Conservation (phyloP, 2,797 vertebrate genomes). For the Anniella stebbinsi region DNA sequence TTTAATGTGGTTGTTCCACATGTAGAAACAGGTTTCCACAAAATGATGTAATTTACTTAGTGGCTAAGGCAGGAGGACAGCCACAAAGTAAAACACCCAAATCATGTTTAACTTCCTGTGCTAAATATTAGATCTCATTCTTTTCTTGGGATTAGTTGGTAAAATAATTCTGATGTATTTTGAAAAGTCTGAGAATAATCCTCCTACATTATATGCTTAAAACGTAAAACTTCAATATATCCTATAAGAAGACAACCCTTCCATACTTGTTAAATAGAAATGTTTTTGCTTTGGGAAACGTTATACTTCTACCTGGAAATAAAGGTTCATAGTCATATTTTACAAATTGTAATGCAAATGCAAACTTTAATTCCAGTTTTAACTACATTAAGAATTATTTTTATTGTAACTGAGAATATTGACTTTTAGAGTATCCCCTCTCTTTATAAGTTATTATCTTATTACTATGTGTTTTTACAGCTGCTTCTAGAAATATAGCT, state of each 20-base stretch:
- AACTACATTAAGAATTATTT: slow-evolving; percentile 22
- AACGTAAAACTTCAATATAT: background rate
- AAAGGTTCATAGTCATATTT: slow-evolving; percentile 37
- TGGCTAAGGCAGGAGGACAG: background rate
- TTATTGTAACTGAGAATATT: slow-evolving; percentile 60
- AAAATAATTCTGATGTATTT: background rate
- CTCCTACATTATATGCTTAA: background rate
- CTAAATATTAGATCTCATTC: too few species aligned
- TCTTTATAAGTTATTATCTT: slow-evolving; percentile 62
- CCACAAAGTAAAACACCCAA: too few species aligned
- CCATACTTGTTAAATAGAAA: slow-evolving; percentile 30
- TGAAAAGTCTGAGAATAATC: background rate
- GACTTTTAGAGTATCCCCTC: slow-evolving; percentile 44
- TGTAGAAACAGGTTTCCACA: background rate
- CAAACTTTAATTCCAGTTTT: background rate
- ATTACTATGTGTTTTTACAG: slow-evolving; percentile 76
- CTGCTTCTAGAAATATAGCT: slow-evolving; percentile 65
- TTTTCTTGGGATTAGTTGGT: background rate
- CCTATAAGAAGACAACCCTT: background rate
- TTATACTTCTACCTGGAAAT: slow-evolving; percentile 39
- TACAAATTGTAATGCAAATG: slow-evolving; percentile 54
- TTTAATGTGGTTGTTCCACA: background rate
- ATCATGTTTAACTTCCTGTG: too few species aligned
- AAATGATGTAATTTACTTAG: background rate
- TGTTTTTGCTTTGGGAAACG: slow-evolving; percentile 39